Base-by-base conservation (phyloP, 2,797 vertebrate species). In the Acanthis flammea region DNA sequence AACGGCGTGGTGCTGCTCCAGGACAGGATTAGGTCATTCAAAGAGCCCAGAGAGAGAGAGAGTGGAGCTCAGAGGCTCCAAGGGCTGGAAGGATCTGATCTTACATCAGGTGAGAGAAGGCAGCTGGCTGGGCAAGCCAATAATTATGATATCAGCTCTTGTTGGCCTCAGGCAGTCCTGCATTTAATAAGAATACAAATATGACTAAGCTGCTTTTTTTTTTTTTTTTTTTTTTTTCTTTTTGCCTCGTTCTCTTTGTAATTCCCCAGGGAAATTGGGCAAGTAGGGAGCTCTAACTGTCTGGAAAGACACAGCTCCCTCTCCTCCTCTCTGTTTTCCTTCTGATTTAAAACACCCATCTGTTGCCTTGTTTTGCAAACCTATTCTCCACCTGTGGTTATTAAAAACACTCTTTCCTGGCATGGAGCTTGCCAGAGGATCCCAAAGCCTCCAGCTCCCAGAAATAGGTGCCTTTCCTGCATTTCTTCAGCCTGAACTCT, bases 61-160 rank as follows among this genome's bases (percentile, higher is more conserved):
- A 96, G 97, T 96, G 96, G 93, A 96, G 97, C 96, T 97, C 98
- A 95, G 97, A 93, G 95, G 93, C 98, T 98, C 98, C 96, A 97
- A 97, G 98, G 97, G 98, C 96, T 98, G 98, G 97, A 95, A 96
- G 97, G 98, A 98, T 98, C 97, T 98, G 94, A 96, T 97, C 98
- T 97, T 98, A 97, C 98, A 98, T 98, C 98, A 98, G 97, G 97
- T 98, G 95, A 97, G 98, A 96, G 97, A 97, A 98, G 98, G 96
- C 97, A 98, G 98, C 98, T 98, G 95, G 97, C 87, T 97, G 97
- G 97, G 97, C 97, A 97, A 98, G 98, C 97, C 98, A 98, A 97
- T 98, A 97, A 98, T 98, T 98, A 98, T 98, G 97, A 97, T 98
- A 98, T 98, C 98, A 97, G 97, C 98, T 98, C 97, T 98, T 97